Base-by-base conservation (phyloP, 2,113 vertebrate genomes). In the Sphaerodactylus townsendi region DNA sequence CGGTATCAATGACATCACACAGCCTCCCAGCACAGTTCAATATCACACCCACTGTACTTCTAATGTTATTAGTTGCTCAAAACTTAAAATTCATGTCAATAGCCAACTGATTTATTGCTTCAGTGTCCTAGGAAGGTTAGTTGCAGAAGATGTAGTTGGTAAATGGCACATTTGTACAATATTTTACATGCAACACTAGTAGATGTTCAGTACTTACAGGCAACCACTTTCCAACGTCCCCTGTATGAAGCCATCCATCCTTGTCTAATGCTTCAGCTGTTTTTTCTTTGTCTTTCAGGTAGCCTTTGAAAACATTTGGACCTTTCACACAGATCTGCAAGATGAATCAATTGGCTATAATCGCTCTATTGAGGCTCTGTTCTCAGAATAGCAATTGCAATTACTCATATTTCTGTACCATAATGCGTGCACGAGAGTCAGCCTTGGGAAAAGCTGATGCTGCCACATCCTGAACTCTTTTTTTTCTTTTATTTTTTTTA, bases 261-360 rank as follows among this genome's bases (percentile, higher is more conserved):
- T 93, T 59, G 85, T 99, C 98, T 94, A 99, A 94, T 0, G 98
- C 97, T 91, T 99, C 99, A 0, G 95, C 93, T 0, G 98, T 99
- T 93, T 94, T 97, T 86, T 96, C 97, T 1, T 96, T 95, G 80
- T 99, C 99, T 95, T 99, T 99, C 92, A 99, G 95, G 89, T 99
- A 99, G 90, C 99, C 99, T 92, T 98, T 99, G 89, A 99, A 99
- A 53, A 99, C 99, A 10, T 99, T 99, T 39, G 98, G 97, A 88
- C 99, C 98, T 93, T 98, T 99, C 87, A 99, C 98, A 91, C 98
- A 99, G 73, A 99, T 97, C 99, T 99, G 93, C 66, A 89, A 92
- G 93, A 88, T 50, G 93, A n/a, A 0, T 81, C 14, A 70, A 39
- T 59, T 5, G 48, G n/a, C 62, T 74, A 50, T n/a, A 56, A 91